These are phyloP conservation scores for Corythornis madagascariensis DNA, from an alignment of 2,113 vertebrate genomes.

Conservation along the genomic window DNA sequence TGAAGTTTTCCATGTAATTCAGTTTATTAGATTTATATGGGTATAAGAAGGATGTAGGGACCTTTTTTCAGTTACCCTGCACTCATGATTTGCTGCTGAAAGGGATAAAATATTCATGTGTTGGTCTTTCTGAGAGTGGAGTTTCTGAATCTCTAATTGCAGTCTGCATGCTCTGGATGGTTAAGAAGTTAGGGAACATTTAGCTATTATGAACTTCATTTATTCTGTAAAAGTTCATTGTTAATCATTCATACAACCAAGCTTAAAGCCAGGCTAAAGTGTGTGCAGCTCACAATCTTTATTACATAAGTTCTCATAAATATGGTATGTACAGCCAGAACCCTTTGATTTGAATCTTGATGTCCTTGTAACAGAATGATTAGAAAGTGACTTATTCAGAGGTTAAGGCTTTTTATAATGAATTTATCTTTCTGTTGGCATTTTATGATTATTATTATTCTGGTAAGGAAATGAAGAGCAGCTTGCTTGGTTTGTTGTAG, in stretches of 20 bases:
- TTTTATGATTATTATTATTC: conserved; percentile 33
- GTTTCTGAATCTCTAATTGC: conserved; percentile 23
- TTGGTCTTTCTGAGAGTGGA: not conserved
- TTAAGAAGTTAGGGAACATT: conserved; percentile 41
- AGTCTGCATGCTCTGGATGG: not conserved
- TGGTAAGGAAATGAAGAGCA: conserved; percentile 15
- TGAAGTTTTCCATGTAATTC: not conserved
- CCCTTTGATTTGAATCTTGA: conserved; percentile 31
- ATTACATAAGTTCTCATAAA: conserved; percentile 46
- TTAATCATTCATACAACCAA: conserved; percentile 57
- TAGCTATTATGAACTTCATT: conserved; percentile 1
- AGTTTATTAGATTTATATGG: not conserved
- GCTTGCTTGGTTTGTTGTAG: not conserved
- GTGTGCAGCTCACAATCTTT: conserved; percentile 6
- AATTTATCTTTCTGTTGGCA: conserved; percentile 2
- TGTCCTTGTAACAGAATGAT: conserved; percentile 38
- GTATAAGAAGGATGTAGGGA: not conserved
- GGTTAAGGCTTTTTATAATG: conserved; percentile 38
- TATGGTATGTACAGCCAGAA: conserved; percentile 3
- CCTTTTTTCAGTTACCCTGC: not conserved
- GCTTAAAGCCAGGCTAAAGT: conserved; percentile 48
- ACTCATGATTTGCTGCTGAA: not conserved
- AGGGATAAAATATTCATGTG: conserved; percentile 28
- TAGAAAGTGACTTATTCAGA: conserved; percentile 63
- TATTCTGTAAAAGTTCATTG: conserved; percentile 51